These are phyloP conservation scores for Smittia sp. DNA, from an alignment of 2,888 invertebrate species.

Conservation along the genomic window DNA sequence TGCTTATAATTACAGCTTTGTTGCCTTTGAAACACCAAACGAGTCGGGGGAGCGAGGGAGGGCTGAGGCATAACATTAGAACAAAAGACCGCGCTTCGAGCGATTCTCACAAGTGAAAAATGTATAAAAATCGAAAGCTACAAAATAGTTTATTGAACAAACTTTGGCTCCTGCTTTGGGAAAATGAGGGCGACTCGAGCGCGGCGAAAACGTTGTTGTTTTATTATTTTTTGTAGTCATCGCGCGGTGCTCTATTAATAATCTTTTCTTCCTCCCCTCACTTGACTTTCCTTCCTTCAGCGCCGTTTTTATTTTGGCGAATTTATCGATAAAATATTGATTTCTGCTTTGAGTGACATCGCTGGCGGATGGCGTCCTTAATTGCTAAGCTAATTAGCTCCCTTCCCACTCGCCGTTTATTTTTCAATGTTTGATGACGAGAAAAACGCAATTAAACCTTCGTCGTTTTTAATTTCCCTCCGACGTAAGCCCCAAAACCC, in stretches of 20 bases:
- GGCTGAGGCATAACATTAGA: neutral
- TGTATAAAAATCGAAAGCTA: neutral
- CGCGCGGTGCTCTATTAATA: slow-evolving; percentile 18
- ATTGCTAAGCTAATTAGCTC: slow-evolving; percentile 8
- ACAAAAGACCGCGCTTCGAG: neutral
- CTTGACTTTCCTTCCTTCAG: neutral
- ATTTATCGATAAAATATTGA: slow-evolving; percentile 27
- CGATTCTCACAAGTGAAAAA: neutral
- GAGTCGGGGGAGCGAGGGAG: neutral
- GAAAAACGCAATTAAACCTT: slow-evolving; percentile 23
- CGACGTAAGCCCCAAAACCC: neutral
- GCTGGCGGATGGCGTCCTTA: neutral
- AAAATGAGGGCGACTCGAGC: slow-evolving; percentile 20
- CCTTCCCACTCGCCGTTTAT: neutral
- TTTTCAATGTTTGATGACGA: slow-evolving; percentile 20
- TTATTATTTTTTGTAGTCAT: slow-evolving; percentile 17
- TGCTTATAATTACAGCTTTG: slow-evolving; percentile 22
- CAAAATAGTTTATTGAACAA: slow-evolving; percentile 27
- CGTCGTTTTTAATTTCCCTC: slow-evolving; percentile 22
- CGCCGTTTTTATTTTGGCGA: neutral
- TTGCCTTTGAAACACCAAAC: neutral
- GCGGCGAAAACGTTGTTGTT: slow-evolving; percentile 17
- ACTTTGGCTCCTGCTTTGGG: neutral
- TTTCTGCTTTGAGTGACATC: slow-evolving; percentile 17
- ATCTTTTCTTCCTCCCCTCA: slow-evolving; percentile 16